Evolutionary conservation across 1,140 invertebrate species (phyloP).

Genomic region (silkworm (Bombyx mori)): DNA sequence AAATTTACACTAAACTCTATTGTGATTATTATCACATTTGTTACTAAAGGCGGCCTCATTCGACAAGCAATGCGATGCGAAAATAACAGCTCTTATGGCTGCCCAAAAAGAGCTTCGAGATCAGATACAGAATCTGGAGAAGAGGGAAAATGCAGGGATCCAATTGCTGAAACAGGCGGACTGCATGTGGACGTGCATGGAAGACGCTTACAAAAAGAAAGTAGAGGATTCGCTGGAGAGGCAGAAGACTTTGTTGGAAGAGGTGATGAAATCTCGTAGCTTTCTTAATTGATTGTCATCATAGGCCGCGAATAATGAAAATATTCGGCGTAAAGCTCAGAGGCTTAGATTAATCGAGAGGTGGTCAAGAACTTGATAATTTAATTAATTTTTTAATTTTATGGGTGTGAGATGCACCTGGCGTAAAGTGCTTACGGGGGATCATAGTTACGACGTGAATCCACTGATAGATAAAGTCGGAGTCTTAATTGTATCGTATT

Average conservation of each 20-base stretch:
- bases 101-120: conserved; percentile 34
- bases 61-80: conserved; percentile 37
- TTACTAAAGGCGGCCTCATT: conserved; percentile 38
- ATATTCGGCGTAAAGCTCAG: no score
- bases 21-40: background rate
- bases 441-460: no score
- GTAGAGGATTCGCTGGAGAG: conserved; percentile 35
- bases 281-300: no score
- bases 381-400: no score
- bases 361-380: no score
- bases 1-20: no score
- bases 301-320: no score
- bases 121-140: conserved; percentile 40
- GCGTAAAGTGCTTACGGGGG: no score
- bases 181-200: conserved; percentile 56
- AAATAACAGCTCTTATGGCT: conserved; percentile 28
- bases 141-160: conserved; percentile 36
- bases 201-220: conserved; percentile 48
- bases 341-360: no score
- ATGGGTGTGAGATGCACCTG: no score
- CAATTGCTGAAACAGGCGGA: conserved; percentile 45
- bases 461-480: no score
- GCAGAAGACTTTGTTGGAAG: conserved; percentile 30
- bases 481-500: no score
- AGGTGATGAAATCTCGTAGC: conserved; percentile 18